Percentiles rank a stretch among this genome's conserved stretches.
These are phyloP conservation scores for Bombus cullumanus DNA, from an alignment of 1,140 invertebrate genomes.

Conservation along the genomic window DNA sequence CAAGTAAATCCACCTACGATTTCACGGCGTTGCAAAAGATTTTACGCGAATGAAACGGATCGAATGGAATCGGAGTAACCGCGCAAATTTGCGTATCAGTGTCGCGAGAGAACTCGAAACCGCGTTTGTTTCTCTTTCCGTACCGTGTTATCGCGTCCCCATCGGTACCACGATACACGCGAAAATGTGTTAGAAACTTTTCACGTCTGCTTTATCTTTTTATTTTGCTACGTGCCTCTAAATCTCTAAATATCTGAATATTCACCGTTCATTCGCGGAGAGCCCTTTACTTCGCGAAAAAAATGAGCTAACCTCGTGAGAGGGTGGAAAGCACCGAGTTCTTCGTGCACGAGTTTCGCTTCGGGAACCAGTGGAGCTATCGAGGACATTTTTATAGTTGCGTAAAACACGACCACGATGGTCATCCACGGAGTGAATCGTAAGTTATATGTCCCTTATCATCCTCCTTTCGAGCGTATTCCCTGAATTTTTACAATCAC, in stretches of 20 bases:
- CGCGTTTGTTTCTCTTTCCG: not conserved
- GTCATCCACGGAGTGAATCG: slow-evolving; percentile 81
- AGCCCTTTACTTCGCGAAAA: slow-evolving; percentile 4
- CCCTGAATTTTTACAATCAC: slow-evolving; percentile 24
- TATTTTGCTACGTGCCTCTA: not conserved
- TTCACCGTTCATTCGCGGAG: not conserved
- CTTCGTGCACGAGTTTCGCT: slow-evolving; percentile 55
- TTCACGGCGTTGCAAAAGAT: not conserved
- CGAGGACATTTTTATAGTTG: slow-evolving; percentile 66
- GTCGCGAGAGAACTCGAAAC: slow-evolving; percentile 2
- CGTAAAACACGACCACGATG: slow-evolving; percentile 74
- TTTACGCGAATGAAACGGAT: not conserved
- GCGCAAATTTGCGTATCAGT: not conserved
- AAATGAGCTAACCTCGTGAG: slow-evolving; percentile 52
- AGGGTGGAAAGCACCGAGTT: slow-evolving; percentile 46
- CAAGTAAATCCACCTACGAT: not conserved
- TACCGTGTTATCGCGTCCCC: not conserved
- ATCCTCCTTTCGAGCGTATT: slow-evolving; percentile 46
- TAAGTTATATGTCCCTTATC: slow-evolving; percentile 74
- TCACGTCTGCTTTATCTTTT: slow-evolving; percentile 4
- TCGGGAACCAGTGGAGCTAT: slow-evolving; percentile 57
- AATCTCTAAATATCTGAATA: not conserved
- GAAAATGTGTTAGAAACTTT: slow-evolving; percentile 23
- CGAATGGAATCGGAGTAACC: slow-evolving; percentile 5
- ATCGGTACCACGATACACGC: not conserved